Evolutionary conservation across 2,113 vertebrate species (phyloP).

Genomic region (Argyrosomus japonicus): DNA sequence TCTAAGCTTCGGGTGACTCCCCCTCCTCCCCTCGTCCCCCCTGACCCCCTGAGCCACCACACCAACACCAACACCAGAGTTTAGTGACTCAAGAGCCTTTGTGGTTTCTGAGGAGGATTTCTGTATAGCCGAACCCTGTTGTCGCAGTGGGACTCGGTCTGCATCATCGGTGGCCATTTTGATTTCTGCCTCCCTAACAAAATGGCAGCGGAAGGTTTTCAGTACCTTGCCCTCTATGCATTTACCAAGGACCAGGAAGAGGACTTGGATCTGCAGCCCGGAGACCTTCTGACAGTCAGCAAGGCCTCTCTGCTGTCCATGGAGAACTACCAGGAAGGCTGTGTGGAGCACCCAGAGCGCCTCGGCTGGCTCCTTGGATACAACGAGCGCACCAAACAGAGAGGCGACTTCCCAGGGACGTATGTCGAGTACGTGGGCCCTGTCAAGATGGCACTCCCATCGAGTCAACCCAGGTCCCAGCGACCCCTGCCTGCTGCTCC

Average conservation of each 20-base stretch:
- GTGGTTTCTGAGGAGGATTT: slow-evolving; percentile 53
- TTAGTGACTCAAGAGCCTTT: slow-evolving; percentile 54
- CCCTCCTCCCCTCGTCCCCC: slow-evolving; percentile 17
- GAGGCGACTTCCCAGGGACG: slow-evolving; percentile 93
- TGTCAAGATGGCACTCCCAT: slow-evolving; percentile 85
- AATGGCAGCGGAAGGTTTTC: slow-evolving; percentile 90
- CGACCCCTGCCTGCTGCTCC: slow-evolving; percentile 91
- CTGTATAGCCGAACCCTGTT: slow-evolving; percentile 17
- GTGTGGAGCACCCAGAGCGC: slow-evolving; percentile 86
- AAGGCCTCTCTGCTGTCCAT: slow-evolving; percentile 88
- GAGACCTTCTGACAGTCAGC: slow-evolving; percentile 92
- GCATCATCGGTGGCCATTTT: slow-evolving; percentile 67
- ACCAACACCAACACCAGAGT: slow-evolving; percentile 39
- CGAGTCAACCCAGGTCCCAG: slow-evolving; percentile 88
- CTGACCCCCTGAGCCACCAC: slow-evolving; percentile 3
- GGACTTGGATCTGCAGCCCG: slow-evolving; percentile 91
- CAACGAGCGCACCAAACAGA: slow-evolving; percentile 94
- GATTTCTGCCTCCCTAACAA: slow-evolving; percentile 57
- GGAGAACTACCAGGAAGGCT: slow-evolving; percentile 88
- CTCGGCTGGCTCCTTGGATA: slow-evolving; percentile 94
- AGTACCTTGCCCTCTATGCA: slow-evolving; percentile 90
- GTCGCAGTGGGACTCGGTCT: slow-evolving; percentile 39
- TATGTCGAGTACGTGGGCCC: slow-evolving; percentile 93
- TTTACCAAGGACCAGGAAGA: slow-evolving; percentile 93
- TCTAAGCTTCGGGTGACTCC: slow-evolving; percentile 73